Evolutionary conservation across 2,888 invertebrate species (phyloP).

Genomic region (Caenorhabditis wallacei): DNA sequence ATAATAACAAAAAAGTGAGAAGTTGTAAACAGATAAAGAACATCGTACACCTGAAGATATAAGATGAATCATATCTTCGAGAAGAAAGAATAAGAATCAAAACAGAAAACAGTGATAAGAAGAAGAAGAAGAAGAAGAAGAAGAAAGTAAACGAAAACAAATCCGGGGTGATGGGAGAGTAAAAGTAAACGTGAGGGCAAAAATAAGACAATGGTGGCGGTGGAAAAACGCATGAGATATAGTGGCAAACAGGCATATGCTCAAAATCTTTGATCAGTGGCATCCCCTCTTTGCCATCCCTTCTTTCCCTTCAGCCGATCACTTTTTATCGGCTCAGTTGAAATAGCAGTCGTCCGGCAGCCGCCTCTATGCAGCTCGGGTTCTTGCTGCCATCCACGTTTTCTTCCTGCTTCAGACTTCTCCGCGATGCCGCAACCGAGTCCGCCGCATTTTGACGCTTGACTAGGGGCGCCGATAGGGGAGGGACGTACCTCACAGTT

Average conservation of each 20-base stretch:
- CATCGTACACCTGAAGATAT: slow-evolving; percentile 23
- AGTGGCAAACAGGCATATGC: slow-evolving; percentile 66
- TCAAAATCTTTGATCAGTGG: slow-evolving; percentile 69
- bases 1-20: slow-evolving; percentile 8
- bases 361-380: slow-evolving; percentile 58
- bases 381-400: slow-evolving; percentile 59
- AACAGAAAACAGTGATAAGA: slow-evolving; percentile 19
- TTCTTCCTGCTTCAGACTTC: slow-evolving; percentile 33
- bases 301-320: slow-evolving; percentile 61
- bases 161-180: slow-evolving; percentile 57
- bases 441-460: slow-evolving; percentile 15
- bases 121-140: slow-evolving; percentile 8
- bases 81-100: slow-evolving; percentile 21
- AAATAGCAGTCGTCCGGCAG: slow-evolving; percentile 64
- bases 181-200: slow-evolving; percentile 58
- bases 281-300: slow-evolving; percentile 35
- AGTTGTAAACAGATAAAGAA: slow-evolving; percentile 17
- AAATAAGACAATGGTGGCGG: slow-evolving; percentile 45
- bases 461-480: slow-evolving; percentile 16
- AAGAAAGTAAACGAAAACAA: slow-evolving; percentile 5
- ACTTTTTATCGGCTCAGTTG: slow-evolving; percentile 67
- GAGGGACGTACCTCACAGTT: slow-evolving; percentile 53
- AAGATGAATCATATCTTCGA: slow-evolving; percentile 30
- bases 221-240: slow-evolving; percentile 63
- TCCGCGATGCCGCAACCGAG: slow-evolving; percentile 37